Base-by-base conservation (phyloP, 2,888 invertebrate genomes). In the Dasypogon diadema region DNA sequence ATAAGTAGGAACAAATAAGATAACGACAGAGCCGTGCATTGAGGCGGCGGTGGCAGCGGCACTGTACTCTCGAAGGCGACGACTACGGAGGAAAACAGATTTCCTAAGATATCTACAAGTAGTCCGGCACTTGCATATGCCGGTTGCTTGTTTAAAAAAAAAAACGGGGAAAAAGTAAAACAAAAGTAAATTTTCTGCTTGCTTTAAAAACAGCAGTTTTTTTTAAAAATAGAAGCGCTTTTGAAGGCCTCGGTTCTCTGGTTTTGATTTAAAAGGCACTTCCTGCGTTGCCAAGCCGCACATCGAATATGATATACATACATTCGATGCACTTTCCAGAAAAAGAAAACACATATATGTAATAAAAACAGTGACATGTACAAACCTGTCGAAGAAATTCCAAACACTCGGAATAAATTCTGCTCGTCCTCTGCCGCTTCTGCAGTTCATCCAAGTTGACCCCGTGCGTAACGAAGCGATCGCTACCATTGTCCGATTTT, bases 301-400 rank as follows among this genome's bases (percentile, higher is more conserved):
- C n/a, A 30, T 5, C 30, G 30, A 30, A 5, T 8, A 30, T 30
- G n/a, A n/a, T 30, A 30, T 30, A 30, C 30, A 30, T 5, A 5
- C 8, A 5, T 30, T 30, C 4, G 30, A 8, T 5, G 30, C 30
- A 30, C 8, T 30, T 30, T 30, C 30, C 8, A 30, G 30, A 30
- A 30, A n/a, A n/a, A n/a, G n/a, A n/a, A n/a, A n/a, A n/a, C n/a
- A n/a, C n/a, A n/a, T n/a, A n/a, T n/a, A 22, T 26, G n/a, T 56
- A 34, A n/a, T 55, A 12, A 21, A 55, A 18, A n/a, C 22, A 56
- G 42, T 26, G 42, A 42, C 21, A 51, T 75, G n/a, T 74, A 81
- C 81, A 82, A 80, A 85, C 85, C 81, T 83, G 80, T 46, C 83
- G 82, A 24, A 84, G 82, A 77, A 84, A 82, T 77, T 84, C 83